phyloP scores from a whole-genome alignment of 2,888 invertebrate genomes.

The Cataglyphis cursor region DNA sequence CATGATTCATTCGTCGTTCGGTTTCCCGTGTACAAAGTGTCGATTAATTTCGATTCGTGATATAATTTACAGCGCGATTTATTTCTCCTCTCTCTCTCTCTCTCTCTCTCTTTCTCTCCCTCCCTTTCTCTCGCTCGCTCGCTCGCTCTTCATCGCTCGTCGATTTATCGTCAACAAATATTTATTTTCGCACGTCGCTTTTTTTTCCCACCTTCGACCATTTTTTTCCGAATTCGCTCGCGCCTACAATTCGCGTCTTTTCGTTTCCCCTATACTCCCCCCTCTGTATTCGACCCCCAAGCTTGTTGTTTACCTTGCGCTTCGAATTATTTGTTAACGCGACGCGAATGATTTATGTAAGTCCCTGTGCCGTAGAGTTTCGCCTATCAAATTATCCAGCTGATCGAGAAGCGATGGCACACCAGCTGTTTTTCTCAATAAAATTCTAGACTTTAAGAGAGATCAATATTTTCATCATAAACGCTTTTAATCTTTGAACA shows the following conservation, averaged over 20 bases:
- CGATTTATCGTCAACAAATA: slow-evolving; percentile 53
- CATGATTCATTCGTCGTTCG: slow-evolving; percentile 39
- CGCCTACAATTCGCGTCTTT: slow-evolving; percentile 25
- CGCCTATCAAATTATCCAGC: slow-evolving; percentile 45
- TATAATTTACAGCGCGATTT: slow-evolving; percentile 47
- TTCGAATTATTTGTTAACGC: slow-evolving; percentile 54
- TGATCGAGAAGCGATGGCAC: slow-evolving; percentile 31
- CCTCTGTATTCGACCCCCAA: slow-evolving; percentile 14
- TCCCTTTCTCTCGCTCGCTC: not conserved
- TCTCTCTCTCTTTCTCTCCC: not conserved
- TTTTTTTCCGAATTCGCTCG: slow-evolving; percentile 42
- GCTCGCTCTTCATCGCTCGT: slow-evolving; percentile 37
- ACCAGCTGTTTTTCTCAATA: not conserved
- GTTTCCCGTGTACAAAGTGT: slow-evolving; percentile 46
- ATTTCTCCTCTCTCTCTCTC: not conserved
- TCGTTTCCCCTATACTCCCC: not conserved
- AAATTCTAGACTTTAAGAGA: not conserved
- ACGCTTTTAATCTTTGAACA: not conserved
- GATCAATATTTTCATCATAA: slow-evolving; percentile 19
- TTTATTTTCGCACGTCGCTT: slow-evolving; percentile 45
- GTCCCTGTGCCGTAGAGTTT: slow-evolving; percentile 6
- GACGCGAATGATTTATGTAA: slow-evolving; percentile 51
- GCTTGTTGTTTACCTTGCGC: slow-evolving; percentile 47
- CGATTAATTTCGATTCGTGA: slow-evolving; percentile 49
- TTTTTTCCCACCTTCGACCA: slow-evolving; percentile 19